phyloP scores from a whole-genome alignment of 2,888 invertebrate species.

The Harpalus rufipes region DNA sequence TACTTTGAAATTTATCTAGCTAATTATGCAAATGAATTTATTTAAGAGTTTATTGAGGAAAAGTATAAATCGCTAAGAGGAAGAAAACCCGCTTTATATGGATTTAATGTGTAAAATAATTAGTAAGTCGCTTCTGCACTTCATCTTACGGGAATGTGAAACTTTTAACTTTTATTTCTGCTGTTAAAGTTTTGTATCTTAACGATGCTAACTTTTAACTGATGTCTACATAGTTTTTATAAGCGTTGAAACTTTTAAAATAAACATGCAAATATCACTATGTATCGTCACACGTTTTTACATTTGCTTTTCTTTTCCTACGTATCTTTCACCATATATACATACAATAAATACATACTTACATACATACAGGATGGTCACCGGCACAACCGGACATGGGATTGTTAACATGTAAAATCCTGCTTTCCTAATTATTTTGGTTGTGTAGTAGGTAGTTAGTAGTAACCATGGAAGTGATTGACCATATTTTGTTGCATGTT shows the following conservation, averaged over 20 bases:
- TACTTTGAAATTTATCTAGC: constrained; percentile 41
- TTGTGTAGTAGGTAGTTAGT: too few species aligned
- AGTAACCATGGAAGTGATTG: too few species aligned
- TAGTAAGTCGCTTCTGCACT: constrained; percentile 25
- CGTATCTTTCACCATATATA: too few species aligned
- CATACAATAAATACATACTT: too few species aligned
- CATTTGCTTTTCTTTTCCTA: not conserved
- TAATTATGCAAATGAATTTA: constrained; percentile 50
- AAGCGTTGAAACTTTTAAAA: not conserved
- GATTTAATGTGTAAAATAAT: constrained; percentile 56
- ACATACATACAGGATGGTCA: too few species aligned
- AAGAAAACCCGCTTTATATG: constrained; percentile 12
- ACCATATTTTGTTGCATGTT: too few species aligned
- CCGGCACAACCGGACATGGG: too few species aligned
- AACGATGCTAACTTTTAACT: constrained; percentile 58
- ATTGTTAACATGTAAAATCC: too few species aligned
- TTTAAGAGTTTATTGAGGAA: constrained; percentile 24
- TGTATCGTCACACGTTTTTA: not conserved
- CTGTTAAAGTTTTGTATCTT: constrained; percentile 42
- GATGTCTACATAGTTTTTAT: constrained; percentile 25
- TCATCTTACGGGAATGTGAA: constrained; percentile 35
- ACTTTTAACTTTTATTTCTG: constrained; percentile 53
- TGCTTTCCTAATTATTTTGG: too few species aligned
- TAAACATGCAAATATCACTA: constrained; percentile 46
- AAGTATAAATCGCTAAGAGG: constrained; percentile 22